Percentiles rank a stretch among this genome's conserved stretches.
Evolutionary conservation across 2,113 vertebrate species (phyloP).

Genomic region (Leptosomus discolor): DNA sequence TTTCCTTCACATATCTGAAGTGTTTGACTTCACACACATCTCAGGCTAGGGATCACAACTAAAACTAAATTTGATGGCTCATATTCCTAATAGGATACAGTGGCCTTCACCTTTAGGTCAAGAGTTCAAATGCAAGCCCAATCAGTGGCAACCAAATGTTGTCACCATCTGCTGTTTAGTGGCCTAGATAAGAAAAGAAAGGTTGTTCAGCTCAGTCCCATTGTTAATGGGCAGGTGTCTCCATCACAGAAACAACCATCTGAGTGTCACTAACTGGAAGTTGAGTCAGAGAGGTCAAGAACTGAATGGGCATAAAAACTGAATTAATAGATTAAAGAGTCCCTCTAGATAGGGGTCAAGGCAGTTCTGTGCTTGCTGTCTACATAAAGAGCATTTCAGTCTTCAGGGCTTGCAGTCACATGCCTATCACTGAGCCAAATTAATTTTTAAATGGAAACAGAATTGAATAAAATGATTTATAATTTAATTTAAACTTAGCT

Average conservation of each 20-base stretch:
- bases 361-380: neutral
- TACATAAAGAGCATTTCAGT: constrained; percentile 47
- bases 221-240: constrained; percentile 45
- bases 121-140: constrained; percentile 39
- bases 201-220: constrained; percentile 1
- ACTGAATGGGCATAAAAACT: constrained; percentile 35
- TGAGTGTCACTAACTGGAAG: constrained; percentile 8
- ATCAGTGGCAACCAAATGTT: constrained; percentile 40
- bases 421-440: constrained; percentile 25
- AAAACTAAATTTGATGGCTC: constrained; percentile 8
- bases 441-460: constrained; percentile 56
- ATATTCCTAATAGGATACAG: constrained; percentile 27
- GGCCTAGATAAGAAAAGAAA: constrained; percentile 19
- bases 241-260: constrained; percentile 16
- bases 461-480: constrained; percentile 22
- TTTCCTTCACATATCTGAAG: neutral
- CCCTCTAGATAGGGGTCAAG: constrained; percentile 43
- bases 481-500: constrained; percentile 54
- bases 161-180: constrained; percentile 46
- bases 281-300: constrained; percentile 52
- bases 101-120: constrained; percentile 21
- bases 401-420: constrained; percentile 20
- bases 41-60: neutral
- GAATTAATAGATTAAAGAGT: constrained; percentile 50
- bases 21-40: neutral